Evolutionary conservation across 92 coral and sea anemone genomes (phyloP).

Genomic region (Phenganax marumi): DNA sequence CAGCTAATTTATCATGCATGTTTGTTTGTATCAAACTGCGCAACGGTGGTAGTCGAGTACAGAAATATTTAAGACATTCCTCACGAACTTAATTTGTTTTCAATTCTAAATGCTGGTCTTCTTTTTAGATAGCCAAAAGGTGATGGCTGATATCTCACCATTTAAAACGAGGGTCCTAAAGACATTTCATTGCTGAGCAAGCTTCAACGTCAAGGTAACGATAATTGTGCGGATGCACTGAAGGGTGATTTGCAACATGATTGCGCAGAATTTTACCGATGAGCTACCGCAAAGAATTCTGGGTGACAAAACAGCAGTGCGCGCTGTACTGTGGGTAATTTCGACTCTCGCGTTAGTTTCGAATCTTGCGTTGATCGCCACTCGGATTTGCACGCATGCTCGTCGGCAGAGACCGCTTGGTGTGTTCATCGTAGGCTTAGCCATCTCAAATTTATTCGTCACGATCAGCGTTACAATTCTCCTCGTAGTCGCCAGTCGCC

Average conservation of each 20-base stretch:
- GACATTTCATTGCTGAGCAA: constrained; percentile 58
- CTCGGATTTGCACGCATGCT: constrained; percentile 27
- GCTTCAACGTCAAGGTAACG: constrained; percentile 58
- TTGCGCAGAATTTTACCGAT: constrained; percentile 15
- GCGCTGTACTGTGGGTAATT: constrained; percentile 41
- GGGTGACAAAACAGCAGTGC: constrained; percentile 29
- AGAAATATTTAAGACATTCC: not conserved
- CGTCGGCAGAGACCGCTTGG: constrained; percentile 36
- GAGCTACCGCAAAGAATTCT: constrained; percentile 12
- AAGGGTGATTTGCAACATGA: not conserved
- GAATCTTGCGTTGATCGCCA: constrained; percentile 31
- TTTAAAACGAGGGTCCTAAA: constrained; percentile 59
- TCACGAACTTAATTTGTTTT: not conserved
- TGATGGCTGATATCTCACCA: constrained; percentile 55
- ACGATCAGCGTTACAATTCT: constrained; percentile 28
- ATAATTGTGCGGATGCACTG: constrained; percentile 29
- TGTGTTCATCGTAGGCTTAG: constrained; percentile 30
- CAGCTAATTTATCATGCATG: not conserved
- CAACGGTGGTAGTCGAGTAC: not conserved
- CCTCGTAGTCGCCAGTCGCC: constrained; percentile 25
- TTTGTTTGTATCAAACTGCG: not conserved
- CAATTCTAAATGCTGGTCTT: not conserved
- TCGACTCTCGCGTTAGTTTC: constrained; percentile 35
- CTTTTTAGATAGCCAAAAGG: constrained; percentile 69
- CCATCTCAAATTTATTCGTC: constrained; percentile 39